Percentiles rank a stretch among this genome's conserved stretches.
Evolutionary conservation across 2,888 invertebrate species (phyloP).

Genomic region (Tinea pellionella): DNA sequence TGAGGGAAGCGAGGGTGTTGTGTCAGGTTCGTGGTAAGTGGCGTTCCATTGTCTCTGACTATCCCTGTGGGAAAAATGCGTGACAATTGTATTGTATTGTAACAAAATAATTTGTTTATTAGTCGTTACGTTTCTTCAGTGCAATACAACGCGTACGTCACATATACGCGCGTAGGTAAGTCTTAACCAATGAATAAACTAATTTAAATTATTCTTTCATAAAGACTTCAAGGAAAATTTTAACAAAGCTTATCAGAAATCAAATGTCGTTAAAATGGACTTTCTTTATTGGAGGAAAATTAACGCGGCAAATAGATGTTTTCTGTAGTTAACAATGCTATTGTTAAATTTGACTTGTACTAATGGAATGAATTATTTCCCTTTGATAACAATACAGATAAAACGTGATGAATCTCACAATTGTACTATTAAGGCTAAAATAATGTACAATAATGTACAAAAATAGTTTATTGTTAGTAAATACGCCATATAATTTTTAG

Average conservation of each 20-base stretch:
- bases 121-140: too few species aligned
- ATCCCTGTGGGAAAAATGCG: too few species aligned
- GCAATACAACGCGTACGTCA: too few species aligned
- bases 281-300: slow-evolving; percentile 8
- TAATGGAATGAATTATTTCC: slow-evolving; percentile 4
- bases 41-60: too few species aligned
- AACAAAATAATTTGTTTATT: too few species aligned
- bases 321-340: slow-evolving; percentile 7
- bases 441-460: neutral
- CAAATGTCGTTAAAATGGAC: slow-evolving; percentile 6
- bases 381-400: neutral
- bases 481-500: too few species aligned
- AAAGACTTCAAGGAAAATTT: neutral
- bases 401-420: slow-evolving; percentile 5
- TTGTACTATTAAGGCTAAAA: neutral
- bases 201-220: neutral
- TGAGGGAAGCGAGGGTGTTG: too few species aligned
- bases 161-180: too few species aligned
- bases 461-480: neutral
- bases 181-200: neutral
- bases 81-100: too few species aligned
- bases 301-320: slow-evolving; percentile 8
- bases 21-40: too few species aligned
- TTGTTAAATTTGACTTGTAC: slow-evolving; percentile 2
- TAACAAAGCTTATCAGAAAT: slow-evolving; percentile 8